Base-by-base conservation (phyloP, 2,797 vertebrate genomes). In the Tragelaphus eurycerus region DNA sequence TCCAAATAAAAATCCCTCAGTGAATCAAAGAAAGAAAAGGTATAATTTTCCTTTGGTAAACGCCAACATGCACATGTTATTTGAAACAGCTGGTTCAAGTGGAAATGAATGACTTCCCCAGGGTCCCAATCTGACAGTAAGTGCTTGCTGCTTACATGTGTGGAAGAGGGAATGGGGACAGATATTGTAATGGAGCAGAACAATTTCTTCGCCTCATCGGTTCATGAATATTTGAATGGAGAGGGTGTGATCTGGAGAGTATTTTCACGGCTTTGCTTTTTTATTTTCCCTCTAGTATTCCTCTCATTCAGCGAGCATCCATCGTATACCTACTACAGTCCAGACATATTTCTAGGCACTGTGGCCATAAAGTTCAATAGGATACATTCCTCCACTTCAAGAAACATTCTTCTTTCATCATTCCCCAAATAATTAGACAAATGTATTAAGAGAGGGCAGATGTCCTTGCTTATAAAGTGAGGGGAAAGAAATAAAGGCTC, bases 201-300 rank as follows among this genome's bases (percentile, higher is more conserved):
- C 52, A 93, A 98, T 98, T 98, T 98, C 84, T 96, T 84, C 71
- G 76, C 96, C 90, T 98, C 7, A 4, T 95, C 94, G 84, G 90
- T 93, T 98, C 96, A 97, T 96, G 86, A 97, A 98, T 98, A 98
- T 98, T 98, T 98, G 96, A 98, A 98, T 0, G 82, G n/a, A 97
- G 38, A 25, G n/a, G 76, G 95, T 98, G 82, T 89, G 86, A 97
- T 93, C n/a, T 82, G 84, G 59, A 95, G 83, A 96, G 54, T 15
- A 85, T n/a, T 23, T 96, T 59, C 50, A 83, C 89, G 59, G 76
- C 59, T 97, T 48, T 9, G 71, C 57, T n/a, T 88, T 97, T 88
- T 48, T 89, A 6, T 52, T 93, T 92, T 78, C 15, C 43, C 83
- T 98, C 9, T 25, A 57, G 34, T 25, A 27, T 87, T 27, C 7